These are phyloP conservation scores for Microdon myrmicae DNA, from an alignment of 2,888 invertebrate genomes.

Conservation along the genomic window DNA sequence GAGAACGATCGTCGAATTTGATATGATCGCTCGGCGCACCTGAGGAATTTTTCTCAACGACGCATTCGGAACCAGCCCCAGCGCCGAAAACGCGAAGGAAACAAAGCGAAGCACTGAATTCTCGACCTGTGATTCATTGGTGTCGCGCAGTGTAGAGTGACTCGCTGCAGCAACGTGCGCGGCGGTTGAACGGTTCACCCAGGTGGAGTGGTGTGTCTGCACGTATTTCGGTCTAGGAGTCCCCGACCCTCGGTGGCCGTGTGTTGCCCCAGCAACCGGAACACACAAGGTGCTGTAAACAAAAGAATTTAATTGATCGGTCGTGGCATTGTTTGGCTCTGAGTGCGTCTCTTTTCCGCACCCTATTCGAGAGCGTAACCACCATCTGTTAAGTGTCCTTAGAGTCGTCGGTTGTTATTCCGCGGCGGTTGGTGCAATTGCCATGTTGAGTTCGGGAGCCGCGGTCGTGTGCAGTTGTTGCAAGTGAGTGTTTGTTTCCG, in stretches of 20 bases:
- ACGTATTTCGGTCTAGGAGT: too few species aligned
- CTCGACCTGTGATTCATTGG: conserved; percentile 39
- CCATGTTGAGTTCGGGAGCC: too few species aligned
- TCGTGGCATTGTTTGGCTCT: conserved; percentile 22
- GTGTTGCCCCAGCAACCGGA: conserved; percentile 41
- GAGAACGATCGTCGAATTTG: too few species aligned
- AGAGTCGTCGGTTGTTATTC: too few species aligned
- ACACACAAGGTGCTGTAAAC: conserved; percentile 44
- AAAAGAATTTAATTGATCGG: conserved; percentile 48
- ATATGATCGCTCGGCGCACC: conserved; percentile 33
- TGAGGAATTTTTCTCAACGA: conserved; percentile 44
- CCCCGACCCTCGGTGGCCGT: too few species aligned
- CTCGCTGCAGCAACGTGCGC: too few species aligned
- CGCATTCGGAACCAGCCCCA: conserved; percentile 28
- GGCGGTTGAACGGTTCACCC: too few species aligned
- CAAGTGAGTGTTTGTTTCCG: conserved; percentile 3
- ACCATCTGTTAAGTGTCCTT: conserved; percentile 45
- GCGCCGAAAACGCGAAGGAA: conserved; percentile 16
- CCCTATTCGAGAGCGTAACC: conserved; percentile 27
- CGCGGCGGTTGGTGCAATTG: too few species aligned
- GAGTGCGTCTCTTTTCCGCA: conserved; percentile 39
- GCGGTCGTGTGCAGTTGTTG: conserved; percentile 1
- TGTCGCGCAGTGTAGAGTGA: too few species aligned
- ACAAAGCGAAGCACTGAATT: conserved; percentile 26
- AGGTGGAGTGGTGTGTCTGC: too few species aligned